A percentile compares a stretch with the other conserved stretches of the same genome.
phyloP scores from a whole-genome alignment of 2,888 invertebrate species.

The Aricia artaxerxes region DNA sequence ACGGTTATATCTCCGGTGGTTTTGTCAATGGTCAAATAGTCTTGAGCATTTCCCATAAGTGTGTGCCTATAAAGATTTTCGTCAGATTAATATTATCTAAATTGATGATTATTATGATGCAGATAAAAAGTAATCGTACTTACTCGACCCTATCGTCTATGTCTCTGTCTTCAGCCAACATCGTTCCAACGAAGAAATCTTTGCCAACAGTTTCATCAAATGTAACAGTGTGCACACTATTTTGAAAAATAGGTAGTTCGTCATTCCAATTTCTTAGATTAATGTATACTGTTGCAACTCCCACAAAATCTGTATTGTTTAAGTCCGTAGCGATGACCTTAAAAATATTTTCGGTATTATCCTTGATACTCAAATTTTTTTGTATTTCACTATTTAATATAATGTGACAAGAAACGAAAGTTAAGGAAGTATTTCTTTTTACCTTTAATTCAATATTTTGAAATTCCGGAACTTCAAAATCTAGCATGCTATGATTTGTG shows the following conservation, averaged over 20 bases:
- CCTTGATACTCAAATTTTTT: not conserved
- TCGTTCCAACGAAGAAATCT: slow-evolving; percentile 70
- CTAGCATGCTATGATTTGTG: slow-evolving; percentile 73
- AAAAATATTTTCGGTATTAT: slow-evolving; percentile 1
- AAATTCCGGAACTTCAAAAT: slow-evolving; percentile 80
- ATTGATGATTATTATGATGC: not conserved
- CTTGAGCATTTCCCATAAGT: slow-evolving; percentile 71
- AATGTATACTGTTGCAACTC: slow-evolving; percentile 69
- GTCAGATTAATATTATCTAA: not conserved
- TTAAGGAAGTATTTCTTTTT: slow-evolving; percentile 35
- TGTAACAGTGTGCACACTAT: slow-evolving; percentile 54
- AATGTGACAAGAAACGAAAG: not conserved
- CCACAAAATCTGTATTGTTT: slow-evolving; percentile 53
- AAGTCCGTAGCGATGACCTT: slow-evolving; percentile 67
- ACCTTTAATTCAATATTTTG: slow-evolving; percentile 64
- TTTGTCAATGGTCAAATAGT: slow-evolving; percentile 73
- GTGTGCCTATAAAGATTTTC: slow-evolving; percentile 66
- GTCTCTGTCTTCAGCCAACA: slow-evolving; percentile 83
- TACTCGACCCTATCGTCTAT: slow-evolving; percentile 81
- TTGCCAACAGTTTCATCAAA: slow-evolving; percentile 80
- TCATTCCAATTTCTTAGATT: slow-evolving; percentile 85
- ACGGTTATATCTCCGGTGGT: slow-evolving; percentile 81
- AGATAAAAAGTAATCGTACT: slow-evolving; percentile 49
- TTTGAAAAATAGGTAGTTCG: slow-evolving; percentile 82
- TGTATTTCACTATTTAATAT: not conserved